These are phyloP conservation scores for Neolamprologus hecqui DNA, from an alignment of 2,113 vertebrate species.

Conservation along the genomic window DNA sequence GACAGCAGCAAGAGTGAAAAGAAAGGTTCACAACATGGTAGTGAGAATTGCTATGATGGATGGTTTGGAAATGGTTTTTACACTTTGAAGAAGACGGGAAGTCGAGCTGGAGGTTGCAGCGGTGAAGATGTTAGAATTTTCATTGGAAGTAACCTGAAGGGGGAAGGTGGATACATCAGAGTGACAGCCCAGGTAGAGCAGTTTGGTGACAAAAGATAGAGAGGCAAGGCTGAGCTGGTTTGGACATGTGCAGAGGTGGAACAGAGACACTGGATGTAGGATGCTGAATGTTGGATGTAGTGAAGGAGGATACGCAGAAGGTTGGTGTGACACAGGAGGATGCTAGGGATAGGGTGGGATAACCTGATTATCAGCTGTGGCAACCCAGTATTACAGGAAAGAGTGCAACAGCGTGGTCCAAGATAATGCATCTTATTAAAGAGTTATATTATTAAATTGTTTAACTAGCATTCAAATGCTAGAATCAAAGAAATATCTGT, in stretches of 20 bases:
- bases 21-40: neutral
- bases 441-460: neutral
- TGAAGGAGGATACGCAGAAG: neutral
- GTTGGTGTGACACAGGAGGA: neutral
- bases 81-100: neutral
- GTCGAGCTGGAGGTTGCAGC: neutral
- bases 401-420: rapidly evolving
- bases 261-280: neutral
- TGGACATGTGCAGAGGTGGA: neutral
- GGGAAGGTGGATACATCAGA: neutral
- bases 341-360: neutral
- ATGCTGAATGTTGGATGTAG: neutral
- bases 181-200: neutral
- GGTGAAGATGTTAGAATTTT: neutral
- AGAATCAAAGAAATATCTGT: neutral
- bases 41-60: neutral
- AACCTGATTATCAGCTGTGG: neutral
- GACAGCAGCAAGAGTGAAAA: neutral
- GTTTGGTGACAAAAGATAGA: neutral
- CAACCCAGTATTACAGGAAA: neutral
- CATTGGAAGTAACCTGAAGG: neutral
- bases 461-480: neutral
- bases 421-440: neutral
- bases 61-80: neutral
- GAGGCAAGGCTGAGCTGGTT: neutral